phyloP scores from a whole-genome alignment of 2,888 invertebrate genomes.

The Andrena fulva region DNA sequence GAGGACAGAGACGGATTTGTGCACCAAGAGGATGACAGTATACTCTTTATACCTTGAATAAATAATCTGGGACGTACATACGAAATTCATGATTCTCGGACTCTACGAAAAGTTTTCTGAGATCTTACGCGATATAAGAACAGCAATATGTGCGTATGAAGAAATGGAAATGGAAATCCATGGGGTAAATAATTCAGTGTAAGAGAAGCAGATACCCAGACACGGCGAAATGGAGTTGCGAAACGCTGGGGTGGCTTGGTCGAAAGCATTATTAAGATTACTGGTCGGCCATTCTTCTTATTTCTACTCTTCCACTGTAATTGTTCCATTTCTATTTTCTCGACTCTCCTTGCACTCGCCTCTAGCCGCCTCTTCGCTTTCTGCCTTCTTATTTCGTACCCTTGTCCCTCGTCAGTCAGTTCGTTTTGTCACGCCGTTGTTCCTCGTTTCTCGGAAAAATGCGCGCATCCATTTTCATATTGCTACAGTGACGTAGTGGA shows the following conservation, averaged over 20 bases:
- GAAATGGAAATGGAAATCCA: slow-evolving; percentile 45
- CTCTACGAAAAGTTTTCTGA: background rate
- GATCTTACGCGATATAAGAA: background rate
- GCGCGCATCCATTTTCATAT: slow-evolving; percentile 59
- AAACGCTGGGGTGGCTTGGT: slow-evolving; percentile 52
- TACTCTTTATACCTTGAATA: background rate
- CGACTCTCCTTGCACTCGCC: slow-evolving; percentile 3
- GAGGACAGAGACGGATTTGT: background rate
- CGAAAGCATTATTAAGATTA: slow-evolving; percentile 72
- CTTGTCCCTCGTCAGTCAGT: slow-evolving; percentile 4
- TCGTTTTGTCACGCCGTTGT: slow-evolving; percentile 17
- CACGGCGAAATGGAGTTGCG: slow-evolving; percentile 7
- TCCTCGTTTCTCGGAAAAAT: slow-evolving; percentile 23
- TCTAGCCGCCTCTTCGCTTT: background rate
- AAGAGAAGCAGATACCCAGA: slow-evolving; percentile 17
- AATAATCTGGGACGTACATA: background rate
- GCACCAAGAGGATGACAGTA: background rate
- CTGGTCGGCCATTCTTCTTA: slow-evolving; percentile 46
- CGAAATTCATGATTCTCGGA: background rate
- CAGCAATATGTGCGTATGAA: slow-evolving; percentile 8
- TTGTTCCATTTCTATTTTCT: slow-evolving; percentile 40
- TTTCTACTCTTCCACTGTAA: slow-evolving; percentile 43
- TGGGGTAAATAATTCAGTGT: slow-evolving; percentile 36
- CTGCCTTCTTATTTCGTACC: slow-evolving; percentile 25
- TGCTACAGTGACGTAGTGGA: slow-evolving; percentile 34